Base-by-base conservation (phyloP, 2,113 vertebrate genomes). In the Pipa parva region DNA sequence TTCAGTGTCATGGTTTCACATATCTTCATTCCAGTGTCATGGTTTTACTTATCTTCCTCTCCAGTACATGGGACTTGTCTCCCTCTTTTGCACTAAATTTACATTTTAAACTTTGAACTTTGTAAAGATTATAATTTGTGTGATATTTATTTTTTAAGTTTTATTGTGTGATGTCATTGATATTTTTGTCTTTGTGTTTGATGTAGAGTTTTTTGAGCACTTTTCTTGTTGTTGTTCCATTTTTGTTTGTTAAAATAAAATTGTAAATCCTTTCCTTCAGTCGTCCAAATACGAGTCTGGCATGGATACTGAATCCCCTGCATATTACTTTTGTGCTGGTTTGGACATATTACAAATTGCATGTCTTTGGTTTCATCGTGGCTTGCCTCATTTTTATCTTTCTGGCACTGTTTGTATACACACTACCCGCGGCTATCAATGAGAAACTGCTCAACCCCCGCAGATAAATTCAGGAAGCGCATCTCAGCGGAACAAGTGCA, bases 171-270 rank as follows among this genome's bases (percentile, higher is more conserved):
- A n/a, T n/a, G n/a, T n/a, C n/a, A n/a, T n/a, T n/a, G n/a, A n/a
- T n/a, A n/a, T n/a, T 31, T 71, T 77, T 73, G 71, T 72, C 79
- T 78, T 78, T 88, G 81, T 83, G 85, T 83, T 83, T 84, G 84
- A 68, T 79, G 27, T 71, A 63, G 54, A 72, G 58, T 75, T 79
- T 80, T 83, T 77, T 82, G 77, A 85, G 77, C 77, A 72, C 56
- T 73, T 61, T 8, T 62, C 24, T 67, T 75, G 61, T 73, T 77
- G 77, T 76, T 33, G 77, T 84, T 86, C 42, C 5, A 31, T 84
- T 39, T 20, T 54, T 21, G 65, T 60, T 69, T 60, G 56, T 52
- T 69, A 70, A 57, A 87, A 88, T 59, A 29, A 75, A 71, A 77
- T 57, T 18, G 5, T 61, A 49, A 61, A 12, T 54, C 24, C 15